A percentile compares a stretch with the other conserved stretches of the same genome.
Conservation (phyloP, 2,113 vertebrate species). For the Symphodus melops region DNA sequence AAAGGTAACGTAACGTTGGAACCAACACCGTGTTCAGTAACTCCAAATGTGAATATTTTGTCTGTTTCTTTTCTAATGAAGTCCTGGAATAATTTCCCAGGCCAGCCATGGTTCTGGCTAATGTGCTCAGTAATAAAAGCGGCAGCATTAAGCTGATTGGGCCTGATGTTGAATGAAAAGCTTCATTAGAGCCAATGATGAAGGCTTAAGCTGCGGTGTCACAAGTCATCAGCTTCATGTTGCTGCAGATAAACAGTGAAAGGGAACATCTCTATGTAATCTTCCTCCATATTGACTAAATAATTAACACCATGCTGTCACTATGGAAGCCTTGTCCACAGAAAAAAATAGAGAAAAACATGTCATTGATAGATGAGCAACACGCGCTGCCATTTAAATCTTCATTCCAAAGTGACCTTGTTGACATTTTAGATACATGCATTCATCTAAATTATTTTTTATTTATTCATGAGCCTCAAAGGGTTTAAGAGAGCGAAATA, state of each 20-base stretch:
- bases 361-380: neutral
- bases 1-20: neutral
- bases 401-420: neutral
- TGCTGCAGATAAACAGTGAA: constrained; percentile 48
- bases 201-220: constrained; percentile 46
- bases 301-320: constrained; percentile 8
- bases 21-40: neutral
- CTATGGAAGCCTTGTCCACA: neutral
- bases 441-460: neutral
- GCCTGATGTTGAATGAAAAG: constrained; percentile 47
- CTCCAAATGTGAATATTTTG: neutral
- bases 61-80: neutral
- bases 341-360: neutral
- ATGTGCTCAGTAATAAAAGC: constrained; percentile 34
- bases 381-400: neutral
- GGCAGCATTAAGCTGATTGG: constrained; percentile 18
- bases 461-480: neutral
- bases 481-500: neutral
- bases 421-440: neutral
- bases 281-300: constrained; percentile 8
- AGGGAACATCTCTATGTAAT: constrained; percentile 32
- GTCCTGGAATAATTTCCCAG: neutral
- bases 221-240: constrained; percentile 50
- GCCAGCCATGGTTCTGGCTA: constrained; percentile 6
- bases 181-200: constrained; percentile 56